Conservation (phyloP, 2,888 invertebrate species). For the Caenorhabditis macrosperma region DNA sequence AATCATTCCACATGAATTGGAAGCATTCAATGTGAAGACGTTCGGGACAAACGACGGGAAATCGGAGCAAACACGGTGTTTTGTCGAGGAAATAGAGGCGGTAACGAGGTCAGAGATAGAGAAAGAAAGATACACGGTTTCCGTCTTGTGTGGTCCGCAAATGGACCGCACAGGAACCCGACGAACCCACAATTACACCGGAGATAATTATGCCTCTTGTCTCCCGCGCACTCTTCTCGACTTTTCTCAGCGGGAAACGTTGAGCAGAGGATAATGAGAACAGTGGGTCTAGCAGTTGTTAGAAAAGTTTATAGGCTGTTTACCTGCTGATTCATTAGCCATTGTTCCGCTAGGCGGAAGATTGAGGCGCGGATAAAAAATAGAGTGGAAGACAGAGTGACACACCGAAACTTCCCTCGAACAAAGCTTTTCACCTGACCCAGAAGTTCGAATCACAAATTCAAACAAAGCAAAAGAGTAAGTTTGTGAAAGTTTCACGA, state of each 20-base stretch:
- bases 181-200: slow-evolving; percentile 40
- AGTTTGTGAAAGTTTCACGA: slow-evolving; percentile 8
- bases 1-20: slow-evolving; percentile 54
- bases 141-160: slow-evolving; percentile 23
- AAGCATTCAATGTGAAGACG: background rate
- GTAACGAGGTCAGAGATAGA: background rate
- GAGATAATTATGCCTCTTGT: slow-evolving; percentile 29
- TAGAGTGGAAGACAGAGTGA: background rate
- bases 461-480: slow-evolving; percentile 32
- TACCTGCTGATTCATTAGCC: slow-evolving; percentile 39
- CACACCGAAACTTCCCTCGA: slow-evolving; percentile 1
- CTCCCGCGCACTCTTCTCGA: background rate
- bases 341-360: slow-evolving; percentile 32
- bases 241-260: background rate
- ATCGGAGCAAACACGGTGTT: slow-evolving; percentile 23
- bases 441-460: slow-evolving; percentile 30
- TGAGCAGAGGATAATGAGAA: background rate
- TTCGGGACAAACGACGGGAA: slow-evolving; percentile 5
- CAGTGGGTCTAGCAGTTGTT: slow-evolving; percentile 5
- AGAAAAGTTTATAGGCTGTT: slow-evolving; percentile 8
- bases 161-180: slow-evolving; percentile 22
- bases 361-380: slow-evolving; percentile 8
- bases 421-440: slow-evolving; percentile 30
- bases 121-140: slow-evolving; percentile 14
- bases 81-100: slow-evolving; percentile 1